Base-by-base conservation (phyloP, 2,797 vertebrate species). In the Anguilla anguilla region DNA sequence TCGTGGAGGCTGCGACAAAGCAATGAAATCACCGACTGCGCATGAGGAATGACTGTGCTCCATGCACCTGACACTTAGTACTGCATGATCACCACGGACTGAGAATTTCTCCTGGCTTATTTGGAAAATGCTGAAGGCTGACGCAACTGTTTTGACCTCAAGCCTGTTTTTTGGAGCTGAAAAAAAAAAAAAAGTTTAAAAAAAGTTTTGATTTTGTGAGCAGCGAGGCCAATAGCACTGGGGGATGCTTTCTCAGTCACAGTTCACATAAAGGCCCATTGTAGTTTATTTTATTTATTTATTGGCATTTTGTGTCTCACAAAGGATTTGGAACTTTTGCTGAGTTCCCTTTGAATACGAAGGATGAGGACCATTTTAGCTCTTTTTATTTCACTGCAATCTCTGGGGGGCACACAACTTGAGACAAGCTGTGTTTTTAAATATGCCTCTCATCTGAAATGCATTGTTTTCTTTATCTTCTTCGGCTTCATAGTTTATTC, bases 61-160 rank as follows among this genome's bases (percentile, higher is more conserved):
- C 51, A 15, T 43, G 57, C 51, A 31, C 77, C 0, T 87, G 86
- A 87, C 77, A 87, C 86, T 87, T 46, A 79, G 59, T 59, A 87
- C 77, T 59, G 74, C 53, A 81, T 82, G 86, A 82, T 82, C 86
- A 81, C 57, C n/a, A 87, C 6, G 31, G 74, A 6, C 74, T 17
- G 19, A 82, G 53, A 82, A 79, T 74, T 67, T 67, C 84, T 61
- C 28, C 84, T 85, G 31, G 46, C 46, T 72, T 74, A 31, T 74
- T 28, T 53, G 39, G 64, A 69, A 85, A 69, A 85, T 69, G 25
- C 46, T 1, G n/a, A 55, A 39, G 31, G 39, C 9, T 25, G 19
- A 67, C 84, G 25, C 35, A 67, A 17, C 57, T 59, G 15, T 59
- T 59, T 59, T 59, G 57, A 59, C 57, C 57, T 17, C 15, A 3